Base-by-base conservation (phyloP, 2,888 invertebrate genomes). In the Geophilus truncorum region DNA sequence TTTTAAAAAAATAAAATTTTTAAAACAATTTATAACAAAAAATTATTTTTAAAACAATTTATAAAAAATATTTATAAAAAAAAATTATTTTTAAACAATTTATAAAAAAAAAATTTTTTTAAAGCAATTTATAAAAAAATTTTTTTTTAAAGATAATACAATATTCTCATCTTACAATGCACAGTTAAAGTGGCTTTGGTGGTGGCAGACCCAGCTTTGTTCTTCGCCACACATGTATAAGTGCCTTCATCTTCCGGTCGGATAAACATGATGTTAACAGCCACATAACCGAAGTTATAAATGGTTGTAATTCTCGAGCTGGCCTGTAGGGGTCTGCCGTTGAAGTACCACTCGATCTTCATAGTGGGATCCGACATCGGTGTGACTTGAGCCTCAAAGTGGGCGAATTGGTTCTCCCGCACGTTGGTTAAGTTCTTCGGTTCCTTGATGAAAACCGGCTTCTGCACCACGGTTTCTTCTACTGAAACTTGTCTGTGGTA, bases 271-370 rank as follows among this genome's bases (percentile, higher is more conserved):
- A 98, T 97, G 90, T 97, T 97, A 86, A 98, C 93, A 90, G 96
- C 96, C 90, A 97, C 97, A 91, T 97, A 97, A 88, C 97, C 97
- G 92, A 98, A 97, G 92, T 97, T 98, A 92, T 96, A 96, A 91
- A 96, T 95, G 88, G 96, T 95, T 87, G 95, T 95, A 89, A 96
- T 97, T 89, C 97, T 92, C 87, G 97, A 96, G 89, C 98, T 97
- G 87, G 96, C 96, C 89, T 96, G 96, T 86, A 99, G 94, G 32
- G 97, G 92, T 87, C 93, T 91, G 84, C 97, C 97, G 91, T 91
- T 88, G 81, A 87, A 87, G 83, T 87, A 88, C 96, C 96, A 96
- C 89, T 96, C 95, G 86, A 95, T 94, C 89, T 93, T 92, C 95
- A 96, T 95, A 76, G 93, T 94, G 80, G 96, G 94, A 87, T 96